Base-by-base conservation (phyloP, 2,797 vertebrate species). In the Acridotheres tristis region DNA sequence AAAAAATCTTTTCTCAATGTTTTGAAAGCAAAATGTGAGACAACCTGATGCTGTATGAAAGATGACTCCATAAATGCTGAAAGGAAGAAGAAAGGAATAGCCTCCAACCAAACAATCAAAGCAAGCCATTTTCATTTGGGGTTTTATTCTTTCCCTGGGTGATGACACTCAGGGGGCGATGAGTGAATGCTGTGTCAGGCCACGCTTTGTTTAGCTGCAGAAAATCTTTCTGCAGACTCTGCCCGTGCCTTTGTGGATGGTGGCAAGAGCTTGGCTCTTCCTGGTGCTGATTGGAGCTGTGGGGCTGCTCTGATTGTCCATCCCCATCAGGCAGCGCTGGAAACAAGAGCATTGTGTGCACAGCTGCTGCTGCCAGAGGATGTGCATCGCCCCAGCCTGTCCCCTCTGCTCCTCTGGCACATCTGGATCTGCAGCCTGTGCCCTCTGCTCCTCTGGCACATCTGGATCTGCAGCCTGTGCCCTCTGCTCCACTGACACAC, bases 11-110 rank as follows among this genome's bases (percentile, higher is more conserved):
- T 87, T 90, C 43, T 50, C n/a, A 74, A 34, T 62, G 59, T 19
- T 95, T 74, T 95, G 84, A 79, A 92, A 89, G 45, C 32, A 92
- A 79, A 87, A 79, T 77, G 11, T 72, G 65, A 83, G 92, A 23
- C 53, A 85, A 82, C 45, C 18, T 86, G 23, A 10, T 72, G 26
- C 13, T 79, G 29, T 75, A 76, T 92, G 79, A 90, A 89, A 88
- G 79, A 47, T 43, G 51, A 45, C 32, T 86, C 48, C 25, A 26
- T n/a, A 79, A 93, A 67, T 40, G 65, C 47, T 63, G 51, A 75
- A 58, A 77, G 11, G 30, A 86, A 92, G 32, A 91, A 86, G 40
- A 73, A 93, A 86, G 20, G 38, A 71, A 85, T 67, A 89, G 36
- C 29, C 62, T 73, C 55, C 53, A 78, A 77, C 42, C 42, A 92